A percentile compares a stretch with the other conserved stretches of the same genome.
Evolutionary conservation across 2,797 vertebrate genomes (phyloP).

Genomic region (Eupleurogrammus muticus): DNA sequence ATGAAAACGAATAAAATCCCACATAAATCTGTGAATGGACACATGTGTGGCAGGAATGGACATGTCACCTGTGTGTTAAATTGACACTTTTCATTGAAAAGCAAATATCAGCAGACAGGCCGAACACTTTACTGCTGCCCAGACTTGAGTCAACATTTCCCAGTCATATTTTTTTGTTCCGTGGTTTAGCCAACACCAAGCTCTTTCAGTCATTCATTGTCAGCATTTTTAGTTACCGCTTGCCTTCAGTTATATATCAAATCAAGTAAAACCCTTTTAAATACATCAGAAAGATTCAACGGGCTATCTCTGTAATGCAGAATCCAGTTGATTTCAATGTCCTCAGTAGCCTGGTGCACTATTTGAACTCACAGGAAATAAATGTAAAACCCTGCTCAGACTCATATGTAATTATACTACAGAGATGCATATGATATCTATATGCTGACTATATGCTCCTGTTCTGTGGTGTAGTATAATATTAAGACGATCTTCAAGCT

Average conservation of each 20-base stretch:
- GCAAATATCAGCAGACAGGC: neutral
- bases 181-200: conserved; percentile 15
- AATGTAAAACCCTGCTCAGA: neutral
- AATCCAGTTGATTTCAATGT: neutral
- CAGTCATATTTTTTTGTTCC: neutral
- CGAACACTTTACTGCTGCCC: neutral
- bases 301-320: neutral
- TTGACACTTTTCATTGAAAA: neutral
- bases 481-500: conserved; percentile 58
- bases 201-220: conserved; percentile 19
- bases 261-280: conserved; percentile 8
- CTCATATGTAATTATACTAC: neutral
- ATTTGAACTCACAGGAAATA: neutral
- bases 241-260: conserved; percentile 18
- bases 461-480: conserved; percentile 18
- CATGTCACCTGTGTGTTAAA: neutral
- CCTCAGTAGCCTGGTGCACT: neutral
- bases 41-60: neutral
- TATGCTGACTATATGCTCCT: conserved; percentile 23
- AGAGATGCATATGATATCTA: neutral
- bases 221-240: conserved; percentile 17
- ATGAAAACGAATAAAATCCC: neutral
- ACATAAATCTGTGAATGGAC: neutral
- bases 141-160: conserved; percentile 1
- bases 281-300: neutral